These are phyloP conservation scores for Arizona elegans DNA, from an alignment of 2,113 vertebrate species.

Conservation along the genomic window DNA sequence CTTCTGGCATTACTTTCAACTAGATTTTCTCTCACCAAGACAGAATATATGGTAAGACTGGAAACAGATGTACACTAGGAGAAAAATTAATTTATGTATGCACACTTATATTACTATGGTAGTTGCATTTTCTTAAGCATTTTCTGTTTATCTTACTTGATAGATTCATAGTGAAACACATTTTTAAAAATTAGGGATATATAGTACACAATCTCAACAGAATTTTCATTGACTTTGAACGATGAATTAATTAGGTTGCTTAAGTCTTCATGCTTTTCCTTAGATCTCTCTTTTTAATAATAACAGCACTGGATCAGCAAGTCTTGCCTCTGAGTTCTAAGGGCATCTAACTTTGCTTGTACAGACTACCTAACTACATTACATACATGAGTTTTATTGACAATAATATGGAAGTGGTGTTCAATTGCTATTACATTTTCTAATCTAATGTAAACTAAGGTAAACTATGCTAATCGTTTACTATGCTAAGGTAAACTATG, in stretches of 20 bases:
- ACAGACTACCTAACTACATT: too few species aligned
- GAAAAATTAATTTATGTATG: constrained; percentile 6
- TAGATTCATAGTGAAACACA: not conserved
- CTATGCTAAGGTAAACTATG: not conserved
- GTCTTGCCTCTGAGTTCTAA: not conserved
- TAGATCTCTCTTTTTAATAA: not conserved
- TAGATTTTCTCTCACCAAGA: not conserved
- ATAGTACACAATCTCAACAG: not conserved
- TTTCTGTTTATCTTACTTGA: not conserved
- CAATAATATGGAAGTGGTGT: too few species aligned
- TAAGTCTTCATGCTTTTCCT: not conserved
- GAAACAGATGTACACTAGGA: not conserved
- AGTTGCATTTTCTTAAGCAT: not conserved
- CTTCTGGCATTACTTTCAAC: not conserved
- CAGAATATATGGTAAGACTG: not conserved
- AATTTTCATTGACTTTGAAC: not conserved
- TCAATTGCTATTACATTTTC: not conserved
- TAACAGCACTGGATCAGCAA: not conserved
- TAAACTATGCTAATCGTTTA: too few species aligned
- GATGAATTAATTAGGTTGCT: not conserved
- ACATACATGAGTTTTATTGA: too few species aligned
- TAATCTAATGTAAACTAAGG: not conserved
- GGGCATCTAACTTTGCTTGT: too few species aligned
- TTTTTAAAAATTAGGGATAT: not conserved
- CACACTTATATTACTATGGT: not conserved